Evolutionary conservation across 1,140 invertebrate species (phyloP).

Genomic region (Ephestia elutella): DNA sequence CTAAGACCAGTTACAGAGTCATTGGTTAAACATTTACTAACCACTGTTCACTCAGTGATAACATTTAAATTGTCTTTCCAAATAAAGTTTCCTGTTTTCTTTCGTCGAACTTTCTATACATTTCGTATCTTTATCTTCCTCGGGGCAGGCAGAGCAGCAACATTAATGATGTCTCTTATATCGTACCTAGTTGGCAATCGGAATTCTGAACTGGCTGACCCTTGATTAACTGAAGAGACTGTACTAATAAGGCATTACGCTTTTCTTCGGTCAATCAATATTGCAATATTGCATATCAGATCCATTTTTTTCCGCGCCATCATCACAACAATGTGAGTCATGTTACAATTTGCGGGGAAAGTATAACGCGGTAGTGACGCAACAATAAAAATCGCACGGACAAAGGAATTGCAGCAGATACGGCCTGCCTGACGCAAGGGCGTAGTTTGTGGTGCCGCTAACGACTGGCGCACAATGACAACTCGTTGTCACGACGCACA

Average conservation of each 20-base stretch:
- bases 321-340: slow-evolving; percentile 34
- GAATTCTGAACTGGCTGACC: no score
- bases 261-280: no score
- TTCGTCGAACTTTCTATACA: slow-evolving; percentile 23
- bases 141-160: no score
- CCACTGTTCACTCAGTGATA: slow-evolving; percentile 10
- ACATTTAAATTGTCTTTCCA: slow-evolving; percentile 10
- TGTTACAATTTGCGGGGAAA: slow-evolving; percentile 61
- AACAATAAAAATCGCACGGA: slow-evolving; percentile 66
- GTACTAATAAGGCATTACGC: no score
- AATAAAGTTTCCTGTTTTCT: slow-evolving; percentile 13
- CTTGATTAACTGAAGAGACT: no score
- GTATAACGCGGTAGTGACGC: slow-evolving; percentile 56
- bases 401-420: slow-evolving; percentile 57
- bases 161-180: no score
- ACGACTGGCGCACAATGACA: slow-evolving; percentile 31
- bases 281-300: no score
- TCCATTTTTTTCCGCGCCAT: slow-evolving; percentile 25
- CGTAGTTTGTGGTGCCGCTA: slow-evolving; percentile 23
- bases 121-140: slow-evolving; percentile 1
- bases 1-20: slow-evolving; percentile 7
- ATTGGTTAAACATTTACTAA: slow-evolving; percentile 16
- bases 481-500: slow-evolving; percentile 19
- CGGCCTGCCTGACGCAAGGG: slow-evolving; percentile 29
- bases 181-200: no score